These are phyloP conservation scores for Rafetus swinhoei DNA, from an alignment of 2,113 vertebrate species.

Conservation along the genomic window DNA sequence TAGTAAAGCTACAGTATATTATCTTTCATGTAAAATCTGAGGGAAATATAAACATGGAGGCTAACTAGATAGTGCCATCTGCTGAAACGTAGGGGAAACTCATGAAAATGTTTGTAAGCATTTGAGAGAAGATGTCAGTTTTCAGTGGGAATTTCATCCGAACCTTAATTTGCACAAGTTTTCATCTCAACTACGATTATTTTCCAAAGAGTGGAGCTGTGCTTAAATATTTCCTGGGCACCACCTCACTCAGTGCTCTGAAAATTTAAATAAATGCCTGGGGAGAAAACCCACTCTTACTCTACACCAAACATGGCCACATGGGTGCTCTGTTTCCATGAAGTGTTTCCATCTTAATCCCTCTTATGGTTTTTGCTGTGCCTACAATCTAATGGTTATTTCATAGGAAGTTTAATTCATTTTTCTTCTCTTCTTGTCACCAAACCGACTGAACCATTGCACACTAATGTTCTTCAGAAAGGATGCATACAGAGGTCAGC, in stretches of 20 bases:
- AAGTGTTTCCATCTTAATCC: background rate
- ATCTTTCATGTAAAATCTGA: background rate
- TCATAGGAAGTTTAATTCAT: background rate
- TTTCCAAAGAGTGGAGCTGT: background rate
- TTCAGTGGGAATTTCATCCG: background rate
- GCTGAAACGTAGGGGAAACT: background rate
- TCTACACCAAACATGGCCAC: background rate
- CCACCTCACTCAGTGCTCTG: background rate
- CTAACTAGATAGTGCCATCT: background rate
- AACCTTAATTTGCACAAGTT: background rate
- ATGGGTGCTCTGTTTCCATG: background rate
- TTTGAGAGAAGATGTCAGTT: background rate
- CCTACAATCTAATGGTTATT: background rate
- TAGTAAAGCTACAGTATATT: background rate
- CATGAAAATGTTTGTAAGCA: background rate
- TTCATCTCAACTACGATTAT: background rate
- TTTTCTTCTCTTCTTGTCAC: background rate
- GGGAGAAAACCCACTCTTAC: background rate
- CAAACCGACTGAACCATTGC: background rate
- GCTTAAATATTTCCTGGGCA: background rate
- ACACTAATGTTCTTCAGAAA: background rate
- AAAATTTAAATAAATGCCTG: background rate
- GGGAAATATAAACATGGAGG: background rate
- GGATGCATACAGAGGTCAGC: accelerated
- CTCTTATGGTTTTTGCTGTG: background rate